Evolutionary conservation across 2,888 invertebrate genomes (phyloP).

Genomic region (Lamellibrachia satsuma): DNA sequence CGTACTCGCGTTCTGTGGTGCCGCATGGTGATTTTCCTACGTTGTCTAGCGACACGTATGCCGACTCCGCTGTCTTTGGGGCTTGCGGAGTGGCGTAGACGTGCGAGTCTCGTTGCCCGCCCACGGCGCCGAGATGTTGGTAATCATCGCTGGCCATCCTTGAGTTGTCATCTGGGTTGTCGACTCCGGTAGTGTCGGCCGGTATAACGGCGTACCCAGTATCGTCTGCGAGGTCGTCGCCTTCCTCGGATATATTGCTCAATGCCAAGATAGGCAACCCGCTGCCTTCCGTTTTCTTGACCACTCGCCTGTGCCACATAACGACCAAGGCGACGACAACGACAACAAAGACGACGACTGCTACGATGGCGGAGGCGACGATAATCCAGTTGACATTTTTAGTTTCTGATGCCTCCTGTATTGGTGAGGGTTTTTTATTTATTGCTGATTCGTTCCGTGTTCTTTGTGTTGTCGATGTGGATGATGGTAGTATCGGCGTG

Average conservation of each 20-base stretch:
- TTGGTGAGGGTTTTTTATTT: background rate
- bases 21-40: background rate
- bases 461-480: background rate
- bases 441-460: background rate
- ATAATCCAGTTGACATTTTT: background rate
- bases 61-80: background rate
- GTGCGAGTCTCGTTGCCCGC: background rate
- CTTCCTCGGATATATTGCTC: background rate
- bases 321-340: background rate
- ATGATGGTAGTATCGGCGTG: too few relatives aligned
- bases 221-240: background rate
- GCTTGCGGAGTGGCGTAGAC: background rate
- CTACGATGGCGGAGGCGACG: background rate
- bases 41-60: background rate
- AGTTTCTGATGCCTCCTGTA: background rate
- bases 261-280: background rate
- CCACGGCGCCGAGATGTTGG: background rate
- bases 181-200: background rate
- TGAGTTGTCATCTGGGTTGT: background rate
- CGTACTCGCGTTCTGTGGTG: background rate
- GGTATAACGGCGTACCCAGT: background rate
- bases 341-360: background rate
- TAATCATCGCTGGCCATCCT: background rate
- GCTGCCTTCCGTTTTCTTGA: slow-evolving; percentile 18
- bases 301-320: background rate